These are phyloP conservation scores for Tyrannus savana DNA, from an alignment of 2,113 vertebrate genomes.

Conservation along the genomic window DNA sequence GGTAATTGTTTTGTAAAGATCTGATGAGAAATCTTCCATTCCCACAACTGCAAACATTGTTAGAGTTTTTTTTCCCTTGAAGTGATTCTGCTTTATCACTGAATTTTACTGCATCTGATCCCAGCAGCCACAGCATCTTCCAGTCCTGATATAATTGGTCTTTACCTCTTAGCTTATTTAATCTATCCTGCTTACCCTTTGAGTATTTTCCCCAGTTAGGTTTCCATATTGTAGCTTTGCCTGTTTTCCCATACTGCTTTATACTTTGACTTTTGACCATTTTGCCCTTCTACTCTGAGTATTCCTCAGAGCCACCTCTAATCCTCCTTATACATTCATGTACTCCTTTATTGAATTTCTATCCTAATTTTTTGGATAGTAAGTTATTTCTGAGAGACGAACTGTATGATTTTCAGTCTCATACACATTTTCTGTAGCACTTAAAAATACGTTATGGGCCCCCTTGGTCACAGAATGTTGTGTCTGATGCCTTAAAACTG, in stretches of 20 bases:
- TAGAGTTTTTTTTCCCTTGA: neutral
- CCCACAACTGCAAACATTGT: neutral
- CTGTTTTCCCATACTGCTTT: neutral
- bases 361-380: neutral
- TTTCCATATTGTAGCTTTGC: neutral
- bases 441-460: neutral
- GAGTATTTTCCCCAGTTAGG: neutral
- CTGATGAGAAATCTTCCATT: constrained; percentile 14
- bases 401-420: neutral
- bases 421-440: neutral
- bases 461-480: neutral
- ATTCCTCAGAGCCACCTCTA: neutral
- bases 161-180: neutral
- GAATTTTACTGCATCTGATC: neutral
- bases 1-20: neutral
- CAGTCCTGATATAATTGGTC: neutral
- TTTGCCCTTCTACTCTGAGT: neutral
- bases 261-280: neutral
- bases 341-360: neutral
- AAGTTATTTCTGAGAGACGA: neutral
- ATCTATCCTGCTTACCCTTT: neutral
- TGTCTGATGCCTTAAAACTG: neutral
- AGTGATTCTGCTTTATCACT: rapidly evolving
- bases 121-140: neutral
- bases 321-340: neutral